phyloP scores from a whole-genome alignment of 2,888 invertebrate species.

The Xestia ashworthii region DNA sequence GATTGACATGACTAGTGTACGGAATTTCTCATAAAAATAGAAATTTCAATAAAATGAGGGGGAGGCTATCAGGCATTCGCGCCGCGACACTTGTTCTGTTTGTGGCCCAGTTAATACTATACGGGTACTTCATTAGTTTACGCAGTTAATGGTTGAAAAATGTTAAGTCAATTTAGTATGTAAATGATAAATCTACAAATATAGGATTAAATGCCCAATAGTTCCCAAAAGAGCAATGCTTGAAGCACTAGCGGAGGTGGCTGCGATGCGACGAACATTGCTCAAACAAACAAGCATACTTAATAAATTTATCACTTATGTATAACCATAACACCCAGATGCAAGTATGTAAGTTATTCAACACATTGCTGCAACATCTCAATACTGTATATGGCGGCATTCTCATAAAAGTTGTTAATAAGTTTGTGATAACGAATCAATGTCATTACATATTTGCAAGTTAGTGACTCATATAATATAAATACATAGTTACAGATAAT shows the following conservation, averaged over 20 bases:
- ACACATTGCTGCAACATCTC: conserved; percentile 82
- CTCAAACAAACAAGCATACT: conserved; percentile 89
- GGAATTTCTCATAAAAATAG: conserved; percentile 81
- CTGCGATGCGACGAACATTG: conserved; percentile 79
- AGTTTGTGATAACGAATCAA: conserved; percentile 84
- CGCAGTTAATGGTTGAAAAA: conserved; percentile 90
- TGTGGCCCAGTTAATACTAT: conserved; percentile 88
- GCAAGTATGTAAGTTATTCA: conserved; percentile 90
- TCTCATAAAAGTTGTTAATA: conserved; percentile 86
- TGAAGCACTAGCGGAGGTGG: conserved; percentile 72
- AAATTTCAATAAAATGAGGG: conserved; percentile 79
- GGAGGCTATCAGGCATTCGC: conserved; percentile 91
- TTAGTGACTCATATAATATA: conserved; percentile 91
- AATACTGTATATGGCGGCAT: conserved; percentile 84
- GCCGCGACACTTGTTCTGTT: conserved; percentile 86
- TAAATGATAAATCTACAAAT: conserved; percentile 89
- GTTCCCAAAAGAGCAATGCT: conserved; percentile 88
- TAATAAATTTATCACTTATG: conserved; percentile 88
- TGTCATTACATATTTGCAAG: conserved; percentile 91
- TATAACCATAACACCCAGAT: conserved; percentile 90
- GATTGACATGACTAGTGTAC: conserved; percentile 86
- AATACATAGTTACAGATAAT: conserved; percentile 90
- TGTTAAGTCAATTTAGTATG: conserved; percentile 91
- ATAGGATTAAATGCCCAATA: conserved; percentile 91
- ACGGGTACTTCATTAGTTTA: conserved; percentile 89